Base-by-base conservation (phyloP, 1,140 invertebrate genomes). In the Anadara kagoshimensis region DNA sequence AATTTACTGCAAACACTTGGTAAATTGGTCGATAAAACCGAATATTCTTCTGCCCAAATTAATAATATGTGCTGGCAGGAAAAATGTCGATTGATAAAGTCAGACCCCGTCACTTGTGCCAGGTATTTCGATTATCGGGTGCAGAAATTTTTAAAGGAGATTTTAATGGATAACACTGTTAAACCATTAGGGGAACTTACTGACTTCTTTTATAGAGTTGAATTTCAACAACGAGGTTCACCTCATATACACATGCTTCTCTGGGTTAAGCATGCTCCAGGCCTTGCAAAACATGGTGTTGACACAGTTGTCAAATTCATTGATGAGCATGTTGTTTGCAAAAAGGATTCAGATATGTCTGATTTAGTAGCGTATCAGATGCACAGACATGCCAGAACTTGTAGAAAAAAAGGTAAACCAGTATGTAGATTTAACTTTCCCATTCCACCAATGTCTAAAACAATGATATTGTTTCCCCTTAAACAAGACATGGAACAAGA, bases 171-270 rank as follows among this genome's bases (percentile, higher is more conserved):
- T n/a, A n/a, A n/a, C n/a, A n/a, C n/a, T n/a, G n/a, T n/a, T n/a
- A n/a, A 49, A 20, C 74, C 76, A 41, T 29, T 79, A 45, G 79
- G 79, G 14, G 61, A 71, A 68, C 49, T 83, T 1, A 44, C 7
- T 18, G 80, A 84, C 73, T 78, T 63, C 62, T 79, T 78, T 64
- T 85, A 80, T 67, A 74, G 84, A 49, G 84, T 89, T 51, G 87
- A 90, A 73, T 90, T 88, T 78, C 89, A 90, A 70, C 85, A 89
- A 68, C 81, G 88, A 29, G 89, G 89, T 12, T 86, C 78, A 69
- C 88, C 89, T 22, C 89, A 90, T 80, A 62, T 87, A 20, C 88
- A 90, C 67, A 78, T 85, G 29, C 69, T 90, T 5, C 44, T 87
- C 14, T 90, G 88, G 87, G 61, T 89, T 1, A 69, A 87, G 72